A percentile compares a stretch with the other conserved stretches of the same genome.
Evolutionary conservation across 2,888 invertebrate genomes (phyloP).

Genomic region (Brachyptera putata): DNA sequence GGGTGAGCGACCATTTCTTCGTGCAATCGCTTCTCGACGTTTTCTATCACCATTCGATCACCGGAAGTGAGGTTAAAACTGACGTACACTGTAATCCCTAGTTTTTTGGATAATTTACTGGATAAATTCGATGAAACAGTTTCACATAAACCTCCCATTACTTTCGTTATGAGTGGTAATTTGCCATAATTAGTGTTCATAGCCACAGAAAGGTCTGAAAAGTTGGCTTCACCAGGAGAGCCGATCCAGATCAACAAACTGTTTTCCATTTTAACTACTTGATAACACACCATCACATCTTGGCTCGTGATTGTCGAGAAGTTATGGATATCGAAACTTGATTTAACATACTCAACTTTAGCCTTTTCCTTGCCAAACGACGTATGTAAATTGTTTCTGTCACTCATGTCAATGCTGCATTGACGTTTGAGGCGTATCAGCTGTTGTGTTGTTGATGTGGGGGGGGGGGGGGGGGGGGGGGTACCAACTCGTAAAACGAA

Average conservation of each 20-base stretch:
- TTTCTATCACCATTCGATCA: conserved; percentile 2
- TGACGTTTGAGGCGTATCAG: too few species aligned
- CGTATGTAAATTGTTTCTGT: not conserved
- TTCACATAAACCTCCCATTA: conserved; percentile 15
- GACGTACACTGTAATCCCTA: conserved; percentile 12
- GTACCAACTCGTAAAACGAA: too few species aligned
- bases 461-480: too few species aligned
- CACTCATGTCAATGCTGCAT: too few species aligned
- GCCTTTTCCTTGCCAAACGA: conserved; percentile 1
- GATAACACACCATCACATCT: not conserved
- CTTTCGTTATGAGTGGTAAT: conserved; percentile 12
- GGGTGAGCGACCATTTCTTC: conserved; percentile 15
- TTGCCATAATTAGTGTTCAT: conserved; percentile 16
- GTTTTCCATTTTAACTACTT: conserved; percentile 19
- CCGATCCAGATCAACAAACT: conserved; percentile 22
- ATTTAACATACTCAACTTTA: not conserved
- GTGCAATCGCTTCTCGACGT: conserved; percentile 16
- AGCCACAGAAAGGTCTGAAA: conserved; percentile 17
- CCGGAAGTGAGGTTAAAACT: conserved; percentile 18
- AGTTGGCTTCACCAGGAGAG: conserved; percentile 5
- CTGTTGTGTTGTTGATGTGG: too few species aligned
- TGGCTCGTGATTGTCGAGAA: not conserved
- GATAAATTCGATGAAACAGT: conserved; percentile 15
- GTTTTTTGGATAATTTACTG: conserved; percentile 21
- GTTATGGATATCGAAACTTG: not conserved